Conservation (phyloP, 1,140 invertebrate genomes). For the Ips nitidus region DNA sequence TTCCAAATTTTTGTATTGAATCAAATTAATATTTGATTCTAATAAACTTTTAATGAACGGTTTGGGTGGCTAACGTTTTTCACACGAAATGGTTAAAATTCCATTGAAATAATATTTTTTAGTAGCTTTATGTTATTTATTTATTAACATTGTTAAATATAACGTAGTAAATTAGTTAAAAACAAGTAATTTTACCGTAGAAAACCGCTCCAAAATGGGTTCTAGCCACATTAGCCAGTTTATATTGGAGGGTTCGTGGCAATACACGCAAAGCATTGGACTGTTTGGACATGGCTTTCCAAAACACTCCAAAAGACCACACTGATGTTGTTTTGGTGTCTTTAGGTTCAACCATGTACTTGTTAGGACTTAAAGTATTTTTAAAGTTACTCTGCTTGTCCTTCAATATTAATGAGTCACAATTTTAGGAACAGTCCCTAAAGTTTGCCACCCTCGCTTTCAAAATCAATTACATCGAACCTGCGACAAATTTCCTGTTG, state of each 20-base stretch:
- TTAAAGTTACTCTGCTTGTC: not conserved
- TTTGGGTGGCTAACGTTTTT: too few species aligned
- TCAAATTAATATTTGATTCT: too few species aligned
- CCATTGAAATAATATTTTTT: too few species aligned
- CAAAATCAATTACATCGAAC: conserved; percentile 64
- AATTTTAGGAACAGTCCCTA: conserved; percentile 59
- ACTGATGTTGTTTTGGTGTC: conserved; percentile 64
- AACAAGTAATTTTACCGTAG: conserved; percentile 49
- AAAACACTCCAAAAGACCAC: conserved; percentile 56
- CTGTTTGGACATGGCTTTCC: conserved; percentile 62
- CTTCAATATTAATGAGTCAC: not conserved
- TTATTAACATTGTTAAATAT: too few species aligned
- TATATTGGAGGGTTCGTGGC: conserved; percentile 68
- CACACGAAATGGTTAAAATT: too few species aligned
- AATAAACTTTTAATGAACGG: too few species aligned
- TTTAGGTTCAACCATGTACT: conserved; percentile 63
- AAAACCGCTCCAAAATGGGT: conserved; percentile 68
- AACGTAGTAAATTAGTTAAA: too few species aligned
- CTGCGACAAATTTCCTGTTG: conserved; percentile 69
- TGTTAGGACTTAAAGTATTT: conserved; percentile 56
- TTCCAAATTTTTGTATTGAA: too few species aligned
- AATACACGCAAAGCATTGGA: conserved; percentile 64
- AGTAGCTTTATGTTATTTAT: too few species aligned
- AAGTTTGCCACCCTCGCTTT: conserved; percentile 60
- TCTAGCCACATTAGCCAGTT: conserved; percentile 62